Evolutionary conservation across 2,888 invertebrate genomes (phyloP).

Genomic region (Adelphocoris suturalis): DNA sequence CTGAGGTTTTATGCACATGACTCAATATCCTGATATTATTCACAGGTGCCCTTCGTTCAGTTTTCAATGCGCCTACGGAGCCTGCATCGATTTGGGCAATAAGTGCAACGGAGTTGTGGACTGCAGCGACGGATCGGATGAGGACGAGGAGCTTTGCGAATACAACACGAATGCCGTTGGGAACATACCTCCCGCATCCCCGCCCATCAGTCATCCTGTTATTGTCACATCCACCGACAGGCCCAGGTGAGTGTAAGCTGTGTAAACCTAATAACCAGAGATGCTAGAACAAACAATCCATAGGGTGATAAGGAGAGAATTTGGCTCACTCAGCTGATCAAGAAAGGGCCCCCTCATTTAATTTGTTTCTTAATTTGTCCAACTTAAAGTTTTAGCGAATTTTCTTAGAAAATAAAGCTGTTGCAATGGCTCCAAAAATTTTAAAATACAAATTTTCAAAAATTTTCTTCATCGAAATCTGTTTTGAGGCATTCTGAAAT

Average conservation of each 20-base stretch:
- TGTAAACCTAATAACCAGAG: background rate
- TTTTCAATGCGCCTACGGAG: slow-evolving; percentile 83
- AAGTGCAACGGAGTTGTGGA: slow-evolving; percentile 81
- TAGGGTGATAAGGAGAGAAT: too few relatives aligned
- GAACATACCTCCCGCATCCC: background rate
- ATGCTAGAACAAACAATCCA: too few relatives aligned
- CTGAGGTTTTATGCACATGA: background rate
- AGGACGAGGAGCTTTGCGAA: slow-evolving; percentile 76
- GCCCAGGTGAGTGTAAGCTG: slow-evolving; percentile 28
- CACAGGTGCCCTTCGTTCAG: slow-evolving; percentile 80
- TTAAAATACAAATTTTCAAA: too few relatives aligned
- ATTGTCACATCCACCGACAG: background rate
- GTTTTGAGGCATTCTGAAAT: too few relatives aligned
- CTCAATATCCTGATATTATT: background rate
- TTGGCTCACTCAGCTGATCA: too few relatives aligned
- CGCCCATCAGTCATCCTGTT: background rate
- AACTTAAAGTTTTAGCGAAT: too few relatives aligned
- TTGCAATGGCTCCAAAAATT: too few relatives aligned
- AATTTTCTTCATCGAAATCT: too few relatives aligned
- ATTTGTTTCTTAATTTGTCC: too few relatives aligned
- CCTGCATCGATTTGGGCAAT: slow-evolving; percentile 82
- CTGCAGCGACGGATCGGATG: slow-evolving; percentile 81
- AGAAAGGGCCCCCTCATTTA: too few relatives aligned
- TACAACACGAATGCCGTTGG: slow-evolving; percentile 14
- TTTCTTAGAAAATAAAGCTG: too few relatives aligned